Percentiles rank a stretch among this genome's conserved stretches.
Evolutionary conservation across 92 coral and sea anemone genomes (phyloP).

Genomic region (Porites lobata): DNA sequence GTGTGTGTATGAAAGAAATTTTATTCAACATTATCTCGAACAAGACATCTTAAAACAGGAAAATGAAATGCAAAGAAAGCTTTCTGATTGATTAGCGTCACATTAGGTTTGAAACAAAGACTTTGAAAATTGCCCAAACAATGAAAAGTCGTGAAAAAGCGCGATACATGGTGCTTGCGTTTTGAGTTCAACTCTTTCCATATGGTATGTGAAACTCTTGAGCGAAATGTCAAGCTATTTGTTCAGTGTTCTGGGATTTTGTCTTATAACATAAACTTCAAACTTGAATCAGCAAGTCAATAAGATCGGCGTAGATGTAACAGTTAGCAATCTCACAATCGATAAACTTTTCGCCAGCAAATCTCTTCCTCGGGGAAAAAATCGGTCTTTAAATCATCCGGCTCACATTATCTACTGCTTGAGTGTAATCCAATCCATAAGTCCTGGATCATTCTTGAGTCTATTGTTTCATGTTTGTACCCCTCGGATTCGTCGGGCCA

Average conservation of each 20-base stretch:
- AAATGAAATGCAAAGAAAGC: too few relatives aligned
- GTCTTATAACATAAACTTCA: background rate
- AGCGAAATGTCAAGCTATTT: background rate
- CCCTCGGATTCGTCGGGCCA: slow-evolving; percentile 30
- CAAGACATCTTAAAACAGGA: background rate
- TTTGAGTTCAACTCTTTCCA: background rate
- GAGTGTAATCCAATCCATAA: too few relatives aligned
- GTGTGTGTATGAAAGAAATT: background rate
- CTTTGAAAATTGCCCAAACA: background rate
- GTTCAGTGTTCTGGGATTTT: background rate
- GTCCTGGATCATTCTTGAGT: background rate
- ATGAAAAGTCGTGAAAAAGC: background rate
- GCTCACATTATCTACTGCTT: too few relatives aligned
- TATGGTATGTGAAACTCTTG: too few relatives aligned
- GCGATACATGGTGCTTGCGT: background rate
- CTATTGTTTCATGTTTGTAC: background rate
- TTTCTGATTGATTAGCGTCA: too few relatives aligned
- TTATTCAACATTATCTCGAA: slow-evolving; percentile 8
- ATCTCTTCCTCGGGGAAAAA: background rate
- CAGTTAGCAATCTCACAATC: background rate
- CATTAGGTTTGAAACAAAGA: background rate
- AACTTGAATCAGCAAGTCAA: background rate
- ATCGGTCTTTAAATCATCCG: background rate
- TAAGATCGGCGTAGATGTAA: background rate
- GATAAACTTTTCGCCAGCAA: background rate